Conservation (phyloP, 2,888 invertebrate genomes). For the Drosophila falleni region DNA sequence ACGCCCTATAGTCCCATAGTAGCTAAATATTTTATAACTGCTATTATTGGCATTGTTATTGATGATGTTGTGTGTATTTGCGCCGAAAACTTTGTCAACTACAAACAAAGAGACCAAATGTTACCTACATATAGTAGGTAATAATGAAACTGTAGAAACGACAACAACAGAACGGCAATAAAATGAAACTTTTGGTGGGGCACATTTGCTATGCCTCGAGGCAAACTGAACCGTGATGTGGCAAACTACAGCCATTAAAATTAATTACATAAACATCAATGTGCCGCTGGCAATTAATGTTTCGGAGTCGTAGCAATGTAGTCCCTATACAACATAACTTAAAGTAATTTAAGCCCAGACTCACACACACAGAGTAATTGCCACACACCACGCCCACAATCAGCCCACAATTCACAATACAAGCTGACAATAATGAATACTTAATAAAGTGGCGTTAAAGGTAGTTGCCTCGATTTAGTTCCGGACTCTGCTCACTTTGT, state of each 20-base stretch:
- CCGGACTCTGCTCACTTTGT: conserved; percentile 23
- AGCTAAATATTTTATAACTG: conserved; percentile 58
- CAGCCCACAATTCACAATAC: conserved; percentile 34
- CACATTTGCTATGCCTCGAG: conserved; percentile 16
- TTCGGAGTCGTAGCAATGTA: conserved; percentile 39
- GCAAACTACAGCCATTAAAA: conserved; percentile 72
- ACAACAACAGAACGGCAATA: conserved; percentile 51
- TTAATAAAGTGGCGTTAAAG: conserved; percentile 74
- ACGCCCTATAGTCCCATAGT: conserved; percentile 28
- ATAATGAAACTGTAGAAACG: conserved; percentile 45
- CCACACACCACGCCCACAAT: conserved; percentile 8
- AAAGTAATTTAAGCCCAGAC: conserved; percentile 42
- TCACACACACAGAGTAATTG: conserved; percentile 6
- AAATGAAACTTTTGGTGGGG: conserved; percentile 49
- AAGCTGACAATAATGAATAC: conserved; percentile 79
- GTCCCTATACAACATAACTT: conserved; percentile 52
- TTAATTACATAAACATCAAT: conserved; percentile 77
- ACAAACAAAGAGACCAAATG: conserved; percentile 12
- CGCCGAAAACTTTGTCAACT: conserved; percentile 34
- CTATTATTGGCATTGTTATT: conserved; percentile 45
- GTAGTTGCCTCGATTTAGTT: conserved; percentile 53
- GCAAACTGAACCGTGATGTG: conserved; percentile 13
- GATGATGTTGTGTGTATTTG: conserved; percentile 5
- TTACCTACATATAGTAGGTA: conserved; percentile 4
- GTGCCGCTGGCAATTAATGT: conserved; percentile 74